These are phyloP conservation scores for Monopterus albus DNA, from an alignment of 2,113 vertebrate genomes.

Conservation along the genomic window DNA sequence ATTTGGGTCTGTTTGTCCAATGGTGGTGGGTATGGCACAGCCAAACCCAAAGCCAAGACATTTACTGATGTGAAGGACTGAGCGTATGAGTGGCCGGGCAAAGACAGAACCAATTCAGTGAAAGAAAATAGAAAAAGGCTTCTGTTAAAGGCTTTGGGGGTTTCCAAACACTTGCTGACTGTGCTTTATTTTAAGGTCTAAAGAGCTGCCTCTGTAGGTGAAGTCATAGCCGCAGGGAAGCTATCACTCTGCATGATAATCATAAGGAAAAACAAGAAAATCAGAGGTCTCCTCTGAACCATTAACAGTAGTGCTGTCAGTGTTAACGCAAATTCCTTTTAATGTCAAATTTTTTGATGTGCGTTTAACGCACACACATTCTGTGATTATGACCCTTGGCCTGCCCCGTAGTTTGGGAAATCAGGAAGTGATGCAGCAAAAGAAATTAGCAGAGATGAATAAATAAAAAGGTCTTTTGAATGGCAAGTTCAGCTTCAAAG, in stretches of 20 bases:
- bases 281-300: slow-evolving; percentile 35
- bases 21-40: slow-evolving; percentile 52
- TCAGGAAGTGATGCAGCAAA: too few species aligned
- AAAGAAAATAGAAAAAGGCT: slow-evolving; percentile 13
- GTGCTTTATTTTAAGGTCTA: slow-evolving; percentile 3
- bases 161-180: slow-evolving; percentile 56
- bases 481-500: too few species aligned
- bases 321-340: too few species aligned
- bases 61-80: slow-evolving; percentile 36
- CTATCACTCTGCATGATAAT: slow-evolving; percentile 22
- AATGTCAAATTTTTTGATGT: too few species aligned
- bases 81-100: slow-evolving; percentile 13
- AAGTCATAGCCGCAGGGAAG: slow-evolving; percentile 47
- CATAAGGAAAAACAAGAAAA: slow-evolving; percentile 36
- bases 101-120: slow-evolving; percentile 13
- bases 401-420: too few species aligned
- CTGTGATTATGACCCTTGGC: too few species aligned
- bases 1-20: slow-evolving; percentile 27
- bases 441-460: too few species aligned
- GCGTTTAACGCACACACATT: too few species aligned
- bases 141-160: slow-evolving; percentile 14
- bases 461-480: too few species aligned
- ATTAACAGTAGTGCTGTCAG: too few species aligned
- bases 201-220: slow-evolving; percentile 27
- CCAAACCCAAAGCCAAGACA: slow-evolving; percentile 23